A percentile compares a stretch with the other conserved stretches of the same genome.
These are phyloP conservation scores for Globodera ellingtonae DNA, from an alignment of 1,140 invertebrate genomes.

Conservation along the genomic window DNA sequence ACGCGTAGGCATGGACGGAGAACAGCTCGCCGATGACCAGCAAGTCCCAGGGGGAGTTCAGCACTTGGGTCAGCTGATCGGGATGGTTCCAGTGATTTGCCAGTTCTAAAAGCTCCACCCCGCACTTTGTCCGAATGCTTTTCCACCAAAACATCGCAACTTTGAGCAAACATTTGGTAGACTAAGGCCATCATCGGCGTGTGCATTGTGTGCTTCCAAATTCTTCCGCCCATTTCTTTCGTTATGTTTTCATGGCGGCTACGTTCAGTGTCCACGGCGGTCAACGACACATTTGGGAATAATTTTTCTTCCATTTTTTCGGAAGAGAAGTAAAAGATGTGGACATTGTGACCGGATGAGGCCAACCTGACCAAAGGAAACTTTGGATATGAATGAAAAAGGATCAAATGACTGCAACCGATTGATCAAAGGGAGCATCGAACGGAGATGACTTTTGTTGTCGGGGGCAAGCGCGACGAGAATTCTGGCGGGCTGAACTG, in stretches of 20 bases:
- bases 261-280: not conserved
- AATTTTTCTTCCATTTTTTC: slow-evolving; percentile 1
- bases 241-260: not conserved
- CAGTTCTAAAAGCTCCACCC: not conserved
- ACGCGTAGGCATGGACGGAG: slow-evolving; percentile 17
- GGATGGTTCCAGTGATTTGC: not conserved
- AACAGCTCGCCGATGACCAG: slow-evolving; percentile 14
- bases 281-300: slow-evolving; percentile 7
- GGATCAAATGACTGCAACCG: not conserved
- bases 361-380: slow-evolving; percentile 15
- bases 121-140: slow-evolving; percentile 14
- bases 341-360: slow-evolving; percentile 4
- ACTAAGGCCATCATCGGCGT: not conserved
- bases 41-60: slow-evolving; percentile 35
- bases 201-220: slow-evolving; percentile 17
- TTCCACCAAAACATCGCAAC: not conserved
- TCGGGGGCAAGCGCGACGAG: slow-evolving; percentile 11
- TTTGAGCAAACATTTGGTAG: not conserved
- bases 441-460: slow-evolving; percentile 23
- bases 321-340: slow-evolving; percentile 3
- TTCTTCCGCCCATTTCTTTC: not conserved
- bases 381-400: not conserved
- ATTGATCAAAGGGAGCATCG: slow-evolving; percentile 26
- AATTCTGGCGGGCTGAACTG: slow-evolving; percentile 5
- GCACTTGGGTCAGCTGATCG: slow-evolving; percentile 20